Base-by-base conservation (phyloP, 1,140 invertebrate species). In the Chionoecetes opilio region DNA sequence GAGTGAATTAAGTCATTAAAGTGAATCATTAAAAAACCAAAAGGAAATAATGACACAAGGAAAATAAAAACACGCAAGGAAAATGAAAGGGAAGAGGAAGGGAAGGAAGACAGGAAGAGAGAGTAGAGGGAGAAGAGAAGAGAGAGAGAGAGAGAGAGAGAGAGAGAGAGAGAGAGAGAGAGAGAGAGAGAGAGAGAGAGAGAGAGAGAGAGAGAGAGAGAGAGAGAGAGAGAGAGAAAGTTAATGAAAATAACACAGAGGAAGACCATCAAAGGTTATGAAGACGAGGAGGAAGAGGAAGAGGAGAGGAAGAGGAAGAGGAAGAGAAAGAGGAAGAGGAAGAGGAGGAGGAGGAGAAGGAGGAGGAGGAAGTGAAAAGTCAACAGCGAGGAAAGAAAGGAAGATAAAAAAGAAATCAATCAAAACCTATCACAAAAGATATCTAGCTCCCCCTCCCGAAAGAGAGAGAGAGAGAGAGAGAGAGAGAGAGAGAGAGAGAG, bases 41-140 rank as follows among this genome's bases (percentile, higher is more conserved):
- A 46, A 14, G 41, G 14, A 46, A 46, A 46, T 14, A 46, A 46
- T 46, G 41, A 46, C 5, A 46, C 14, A 46, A 46, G 5, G 41
- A 8, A 8, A 46, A 46, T 46, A 46, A 8, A 46, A 8, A 46
- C 14, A 46, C 41, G 41, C 41, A 46, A 46, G 14, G n/a, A 75
- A 75, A 75, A 75, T 26, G 63, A 75, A n/a, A 75, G 63, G n/a
- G n/a, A 75, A 75, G n/a, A 75, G n/a, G 63, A 26, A 75, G 63
- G 21, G 2, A 75, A 75, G 11, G 63, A 21, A 75, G n/a, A 11
- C 26, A n/a, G 63, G 53, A 75, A 26, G 3, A 26, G 9, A 21
- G n/a, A 8, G 26, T n/a, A 75, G n/a, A 21, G 26, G n/a, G n/a
- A n/a, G 63, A 75, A 21, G 63, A 75, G 53, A 21, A 75, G 53